phyloP scores from a whole-genome alignment of 2,113 vertebrate genomes.

The Mastomys coucha region DNA sequence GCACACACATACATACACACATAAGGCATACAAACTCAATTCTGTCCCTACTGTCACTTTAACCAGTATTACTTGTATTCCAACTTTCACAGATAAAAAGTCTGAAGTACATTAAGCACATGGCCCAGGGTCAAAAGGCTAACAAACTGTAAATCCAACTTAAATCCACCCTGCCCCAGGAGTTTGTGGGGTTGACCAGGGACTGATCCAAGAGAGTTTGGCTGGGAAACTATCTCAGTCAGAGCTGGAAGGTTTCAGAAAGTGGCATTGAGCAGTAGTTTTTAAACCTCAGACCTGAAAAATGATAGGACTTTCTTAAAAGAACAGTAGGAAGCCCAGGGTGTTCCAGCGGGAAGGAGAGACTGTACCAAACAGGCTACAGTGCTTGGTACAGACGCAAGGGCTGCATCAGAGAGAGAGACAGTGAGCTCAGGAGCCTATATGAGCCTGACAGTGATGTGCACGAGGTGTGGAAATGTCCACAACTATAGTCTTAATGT shows the following conservation, averaged over 20 bases:
- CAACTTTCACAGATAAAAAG: background rate
- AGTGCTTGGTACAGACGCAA: background rate
- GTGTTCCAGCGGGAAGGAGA: background rate
- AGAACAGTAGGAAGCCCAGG: background rate
- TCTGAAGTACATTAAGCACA: background rate
- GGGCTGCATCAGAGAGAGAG: background rate
- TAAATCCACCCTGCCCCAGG: background rate
- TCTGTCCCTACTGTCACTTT: background rate
- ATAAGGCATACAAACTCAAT: background rate
- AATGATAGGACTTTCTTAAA: background rate
- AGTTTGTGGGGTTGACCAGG: background rate
- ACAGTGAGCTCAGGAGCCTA: background rate
- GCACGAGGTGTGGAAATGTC: background rate
- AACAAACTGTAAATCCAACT: background rate
- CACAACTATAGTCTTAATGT: background rate
- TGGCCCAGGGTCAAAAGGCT: background rate
- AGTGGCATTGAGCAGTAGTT: background rate
- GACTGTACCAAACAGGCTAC: background rate
- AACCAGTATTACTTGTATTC: background rate
- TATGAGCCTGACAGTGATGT: fast-evolving
- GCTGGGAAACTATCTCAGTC: background rate
- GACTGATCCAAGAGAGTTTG: background rate
- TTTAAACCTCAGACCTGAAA: background rate
- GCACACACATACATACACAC: background rate
- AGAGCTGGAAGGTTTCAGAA: background rate